Evolutionary conservation across 2,113 vertebrate species (phyloP), one percentile per base, ranked within the genome.

Genomic region (Melospiza melodia): DNA sequence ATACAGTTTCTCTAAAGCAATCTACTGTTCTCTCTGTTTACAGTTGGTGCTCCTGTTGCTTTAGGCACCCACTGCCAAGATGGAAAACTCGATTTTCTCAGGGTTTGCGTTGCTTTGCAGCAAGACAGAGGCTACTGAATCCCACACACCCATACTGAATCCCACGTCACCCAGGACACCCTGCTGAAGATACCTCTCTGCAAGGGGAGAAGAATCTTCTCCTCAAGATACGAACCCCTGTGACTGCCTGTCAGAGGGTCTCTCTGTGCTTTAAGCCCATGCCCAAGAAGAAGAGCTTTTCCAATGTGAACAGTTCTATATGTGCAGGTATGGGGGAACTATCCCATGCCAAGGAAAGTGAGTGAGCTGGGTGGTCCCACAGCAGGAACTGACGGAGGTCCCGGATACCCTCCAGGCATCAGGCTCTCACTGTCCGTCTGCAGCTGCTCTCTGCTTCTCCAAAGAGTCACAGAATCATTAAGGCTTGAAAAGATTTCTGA

Each of bases 281-380:
- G 11, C 43, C 39, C 39, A 48, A 71, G 21, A 58, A 84, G 51
- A 65, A 58, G 8, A 12, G 31, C 24, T 72, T 57, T 65, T 72
- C 58, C 30, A 80, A 7, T 1, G 2, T 30, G 24, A 39, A 30
- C 23, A 48, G 35, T 41, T 35, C 35, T 27, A 0, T 49, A 4
- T 55, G 51, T 19, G 54, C 18, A 25, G 51, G 10, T 28, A 5
- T 0, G 28, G 46, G 17, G 37, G 6, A 4, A 39, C 49, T 13
- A 6, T 30, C 41, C 41, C 24, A 24, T 0, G 0, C 11, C 22
- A 44, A 31, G 33, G 0, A 0, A 68, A 52, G 28, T 2, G 16
- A 52, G 15, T 3, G 33, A 81, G n/a, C 11, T 37, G 31, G 30
- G 69, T 54, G 46, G 17, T 55, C 6, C 6, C 52, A 25, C 30